Conservation (phyloP, 2,888 invertebrate species). For the Lissocephala sabroskyi region DNA sequence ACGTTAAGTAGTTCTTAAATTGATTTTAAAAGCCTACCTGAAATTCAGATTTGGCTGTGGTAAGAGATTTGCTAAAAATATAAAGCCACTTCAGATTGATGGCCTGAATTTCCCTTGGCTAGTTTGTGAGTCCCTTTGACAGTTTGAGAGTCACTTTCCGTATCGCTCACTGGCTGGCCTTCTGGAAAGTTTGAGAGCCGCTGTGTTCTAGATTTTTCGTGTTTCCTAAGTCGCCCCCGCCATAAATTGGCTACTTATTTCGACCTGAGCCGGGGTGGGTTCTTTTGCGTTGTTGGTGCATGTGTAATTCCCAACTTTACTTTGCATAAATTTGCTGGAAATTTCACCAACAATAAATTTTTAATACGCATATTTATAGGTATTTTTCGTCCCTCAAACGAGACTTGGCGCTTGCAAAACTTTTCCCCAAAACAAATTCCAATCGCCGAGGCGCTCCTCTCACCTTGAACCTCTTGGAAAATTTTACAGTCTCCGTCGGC, state of each 20-base stretch:
- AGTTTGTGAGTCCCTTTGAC: no score
- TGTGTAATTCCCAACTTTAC: neutral
- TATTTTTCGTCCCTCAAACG: neutral
- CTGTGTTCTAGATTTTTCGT: no score
- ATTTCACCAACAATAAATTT: conserved; percentile 21
- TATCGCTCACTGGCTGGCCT: no score
- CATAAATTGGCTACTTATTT: conserved; percentile 34
- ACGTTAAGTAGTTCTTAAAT: no score
- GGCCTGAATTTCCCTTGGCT: no score
- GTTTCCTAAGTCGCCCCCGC: neutral
- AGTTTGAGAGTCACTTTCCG: neutral
- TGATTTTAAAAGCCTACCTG: no score
- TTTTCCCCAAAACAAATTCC: neutral
- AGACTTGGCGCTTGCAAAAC: conserved; percentile 1
- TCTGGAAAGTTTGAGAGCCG: no score
- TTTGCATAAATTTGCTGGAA: conserved; percentile 19
- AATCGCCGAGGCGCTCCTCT: neutral
- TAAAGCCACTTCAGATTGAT: no score
- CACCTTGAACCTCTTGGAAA: conserved; percentile 11
- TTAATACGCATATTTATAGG: conserved; percentile 33
- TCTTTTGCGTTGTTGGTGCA: no score
- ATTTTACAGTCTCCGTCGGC: neutral
- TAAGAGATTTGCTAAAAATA: no score
- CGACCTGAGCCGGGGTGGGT: conserved; percentile 3
- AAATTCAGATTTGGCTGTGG: no score